Base-by-base conservation (phyloP, 2,888 invertebrate genomes). In the Macrophya alboannulata region DNA sequence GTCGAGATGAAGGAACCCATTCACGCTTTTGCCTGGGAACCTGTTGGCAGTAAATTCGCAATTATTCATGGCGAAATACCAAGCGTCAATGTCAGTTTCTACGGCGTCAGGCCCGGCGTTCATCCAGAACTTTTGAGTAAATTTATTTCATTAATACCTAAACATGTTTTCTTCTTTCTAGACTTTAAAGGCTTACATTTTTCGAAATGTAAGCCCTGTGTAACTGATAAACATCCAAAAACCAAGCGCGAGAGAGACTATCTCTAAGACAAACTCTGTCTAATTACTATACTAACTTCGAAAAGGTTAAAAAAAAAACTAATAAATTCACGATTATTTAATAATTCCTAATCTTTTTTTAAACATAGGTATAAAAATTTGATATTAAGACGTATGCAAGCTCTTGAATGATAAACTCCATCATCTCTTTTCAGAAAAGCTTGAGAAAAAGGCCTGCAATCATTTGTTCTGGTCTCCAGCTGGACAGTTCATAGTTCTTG, bases 21-120 rank as follows among this genome's bases (percentile, higher is more conserved):
- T 85, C 97, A 98, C 91, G 98, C 99, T 0, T 99, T 99, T 92
- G 99, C 99, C 0, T 99, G 99, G 99, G 99, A 99, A 93, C 99
- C 99, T 0, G 95, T 98, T 9, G 99, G 99, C 2, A 97, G 97
- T 79, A 99, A 99, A 93, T 99, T 99, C 94, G 97, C 98, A 0
- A 98, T 99, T 85, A 99, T 99, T 88, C 99, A 99, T 89, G 99
- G 99, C 0, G 99, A 99, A 92, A 95, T 95, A 82, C 96, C 97
- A 0, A 98, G 97, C 90, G 97, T 97, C 74, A 96, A 95, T 90
- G 98, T 99, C 40, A 98, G 98, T 91, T 99, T 99, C 94, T 99
- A 98, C 91, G 98, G 97, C 94, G 97, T 98, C 0, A 97, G 98
- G 92, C 97, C 97, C 8, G 98, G 98, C 4, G 98, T 98, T 87